Percentiles rank a stretch among this genome's conserved stretches.
These are phyloP conservation scores for Scortum barcoo DNA, from an alignment of 2,113 vertebrate species.

Conservation along the genomic window DNA sequence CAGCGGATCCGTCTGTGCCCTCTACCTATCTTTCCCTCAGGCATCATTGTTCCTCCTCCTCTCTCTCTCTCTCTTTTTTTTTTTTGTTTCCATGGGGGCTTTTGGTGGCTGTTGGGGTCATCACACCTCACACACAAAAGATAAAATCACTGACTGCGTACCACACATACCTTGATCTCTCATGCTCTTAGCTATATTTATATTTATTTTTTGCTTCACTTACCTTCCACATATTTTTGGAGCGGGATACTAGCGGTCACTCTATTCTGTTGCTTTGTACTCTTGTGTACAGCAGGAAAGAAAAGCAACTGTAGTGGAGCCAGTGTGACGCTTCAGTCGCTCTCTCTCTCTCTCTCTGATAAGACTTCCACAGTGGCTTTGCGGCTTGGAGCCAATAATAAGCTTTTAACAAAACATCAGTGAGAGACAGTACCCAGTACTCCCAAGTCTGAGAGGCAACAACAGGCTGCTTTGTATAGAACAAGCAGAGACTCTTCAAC, in stretches of 20 bases:
- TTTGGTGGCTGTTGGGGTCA: conserved; percentile 2
- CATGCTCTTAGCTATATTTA: neutral
- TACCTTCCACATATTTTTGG: neutral
- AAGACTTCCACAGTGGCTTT: conserved; percentile 1
- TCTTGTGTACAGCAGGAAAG: neutral
- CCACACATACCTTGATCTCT: conserved; percentile 4
- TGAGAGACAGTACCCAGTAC: conserved; percentile 7
- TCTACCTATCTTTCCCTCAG: conserved; percentile 47
- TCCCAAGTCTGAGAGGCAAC: conserved; percentile 13
- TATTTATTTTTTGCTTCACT: neutral
- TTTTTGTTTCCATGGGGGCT: conserved; percentile 5
- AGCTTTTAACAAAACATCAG: conserved; percentile 36
- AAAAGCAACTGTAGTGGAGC: conserved; percentile 5
- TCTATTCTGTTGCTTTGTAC: neutral
- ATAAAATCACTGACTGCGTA: neutral
- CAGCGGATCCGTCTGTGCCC: conserved; percentile 57
- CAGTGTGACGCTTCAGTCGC: neutral
- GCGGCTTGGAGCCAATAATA: conserved; percentile 28
- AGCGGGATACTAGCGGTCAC: neutral
- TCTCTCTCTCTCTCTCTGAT: conserved; percentile 18
- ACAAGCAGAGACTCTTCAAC: conserved; percentile 24
- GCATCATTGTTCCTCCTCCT: conserved; percentile 12
- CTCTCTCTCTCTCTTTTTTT: conserved; percentile 6
- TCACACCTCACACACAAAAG: neutral
- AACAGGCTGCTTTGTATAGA: conserved; percentile 25